Conservation (phyloP, 2,888 invertebrate genomes). For the Hermaeophaga mercurialis region DNA sequence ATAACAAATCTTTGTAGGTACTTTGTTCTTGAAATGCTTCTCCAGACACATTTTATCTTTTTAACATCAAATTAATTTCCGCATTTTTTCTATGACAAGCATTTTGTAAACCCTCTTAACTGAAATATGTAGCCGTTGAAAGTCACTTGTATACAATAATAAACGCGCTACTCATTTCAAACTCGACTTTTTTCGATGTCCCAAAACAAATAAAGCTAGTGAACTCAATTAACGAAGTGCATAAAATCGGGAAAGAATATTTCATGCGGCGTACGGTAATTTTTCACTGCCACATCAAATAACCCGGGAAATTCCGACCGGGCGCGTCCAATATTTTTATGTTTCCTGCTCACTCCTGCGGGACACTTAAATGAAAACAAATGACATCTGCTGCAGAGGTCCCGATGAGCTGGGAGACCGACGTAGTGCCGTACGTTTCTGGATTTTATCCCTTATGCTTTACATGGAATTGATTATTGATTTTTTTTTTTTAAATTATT, state of each 20-base stretch:
- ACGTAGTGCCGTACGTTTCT: too few relatives aligned
- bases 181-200: constrained; percentile 2
- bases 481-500: too few relatives aligned
- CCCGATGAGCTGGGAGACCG: constrained; percentile 12
- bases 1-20: too few relatives aligned
- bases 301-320: constrained; percentile 36
- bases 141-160: too few relatives aligned
- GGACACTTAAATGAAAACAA: constrained; percentile 52
- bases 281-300: constrained; percentile 40
- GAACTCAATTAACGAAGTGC: constrained; percentile 33
- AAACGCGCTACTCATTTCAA: neutral
- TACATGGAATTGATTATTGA: too few relatives aligned
- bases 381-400: constrained; percentile 39
- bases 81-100: too few relatives aligned
- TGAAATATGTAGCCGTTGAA: too few relatives aligned
- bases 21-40: too few relatives aligned
- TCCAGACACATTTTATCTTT: too few relatives aligned
- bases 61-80: too few relatives aligned
- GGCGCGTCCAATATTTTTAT: constrained; percentile 41
- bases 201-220: constrained; percentile 6
- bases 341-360: constrained; percentile 43
- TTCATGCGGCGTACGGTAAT: constrained; percentile 29
- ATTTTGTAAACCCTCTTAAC: too few relatives aligned
- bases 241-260: constrained; percentile 34
- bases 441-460: too few relatives aligned